Percentiles rank a stretch among this genome's conserved stretches.
Conservation (phyloP, 2,113 vertebrate species). For the Catharus minimus region DNA sequence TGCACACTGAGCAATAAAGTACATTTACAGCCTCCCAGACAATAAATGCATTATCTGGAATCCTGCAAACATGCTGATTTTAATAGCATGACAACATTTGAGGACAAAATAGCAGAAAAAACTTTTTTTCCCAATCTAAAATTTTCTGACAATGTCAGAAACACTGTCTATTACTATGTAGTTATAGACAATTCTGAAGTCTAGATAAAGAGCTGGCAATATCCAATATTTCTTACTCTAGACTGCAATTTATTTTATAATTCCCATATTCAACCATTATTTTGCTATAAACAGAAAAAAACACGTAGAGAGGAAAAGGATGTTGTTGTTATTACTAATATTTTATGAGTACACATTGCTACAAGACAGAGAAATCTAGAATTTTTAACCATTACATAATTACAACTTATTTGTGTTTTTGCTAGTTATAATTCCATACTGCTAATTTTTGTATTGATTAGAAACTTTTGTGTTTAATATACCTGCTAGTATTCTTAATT, state of each 20-base stretch:
- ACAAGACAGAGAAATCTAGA: background rate
- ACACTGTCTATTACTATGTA: background rate
- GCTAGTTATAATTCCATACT: background rate
- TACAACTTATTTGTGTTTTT: background rate
- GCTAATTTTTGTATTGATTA: background rate
- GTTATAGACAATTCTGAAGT: background rate
- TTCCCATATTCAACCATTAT: background rate
- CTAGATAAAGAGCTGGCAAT: background rate
- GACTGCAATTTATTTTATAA: background rate
- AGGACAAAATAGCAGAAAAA: background rate
- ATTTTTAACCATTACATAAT: background rate
- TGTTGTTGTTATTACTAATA: background rate
- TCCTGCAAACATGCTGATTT: background rate
- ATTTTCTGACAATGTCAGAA: background rate
- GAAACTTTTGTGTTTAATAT: background rate
- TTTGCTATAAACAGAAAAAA: background rate
- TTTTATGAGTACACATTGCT: background rate
- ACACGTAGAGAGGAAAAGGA: background rate
- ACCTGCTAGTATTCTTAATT: background rate
- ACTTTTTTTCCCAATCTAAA: background rate
- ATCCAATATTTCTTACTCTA: background rate
- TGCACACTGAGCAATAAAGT: background rate
- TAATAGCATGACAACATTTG: background rate
- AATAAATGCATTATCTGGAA: background rate
- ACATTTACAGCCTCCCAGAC: background rate